Base-by-base conservation (phyloP, 2,888 invertebrate genomes). In the Drosophila recens region DNA sequence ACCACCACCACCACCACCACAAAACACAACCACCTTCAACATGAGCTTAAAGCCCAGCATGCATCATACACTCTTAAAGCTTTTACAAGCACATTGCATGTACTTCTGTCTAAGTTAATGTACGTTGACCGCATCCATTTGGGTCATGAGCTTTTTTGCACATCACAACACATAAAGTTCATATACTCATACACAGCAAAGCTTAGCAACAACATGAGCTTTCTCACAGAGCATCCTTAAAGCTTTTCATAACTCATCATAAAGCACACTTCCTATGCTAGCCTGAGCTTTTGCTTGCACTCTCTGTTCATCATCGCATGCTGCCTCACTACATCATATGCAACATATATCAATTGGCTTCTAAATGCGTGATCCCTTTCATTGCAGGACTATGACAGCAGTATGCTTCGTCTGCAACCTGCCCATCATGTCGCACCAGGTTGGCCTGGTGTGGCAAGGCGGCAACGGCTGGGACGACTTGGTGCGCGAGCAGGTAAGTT, bases 401-500 rank as follows among this genome's bases (percentile, higher is more conserved):
- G 96, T 97, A 94, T 98, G 98, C 94, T 98, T 98, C 94, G 97
- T 98, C 90, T 98, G 98, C 96, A 98, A 98, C 94, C 95, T 98
- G 91, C 98, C 98, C 90, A 98, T 98, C 92, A 95, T 98, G 93
- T 97, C 97, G 80, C 97, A 98, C 93, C 98, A 98, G 95, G 97
- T 97, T 91, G 97, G 97, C 53, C 94, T 98, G 93, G 96, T 97
- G 92, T 98, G 98, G 97, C 97, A 97, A 91, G 97, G 97, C 57
- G 97, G 97, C 92, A 98, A 97, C 93, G 97, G 97, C 87, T 97
- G 97, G 97, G 97, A 98, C 95, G 97, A 98, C 93, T 94, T 97
- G 87, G 96, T 97, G 67, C 94, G 97, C 82, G 97, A 97, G 85
- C 97, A 97, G 93, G 94, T 95, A 74, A 80, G 45, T 4, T 2